Base-by-base conservation (phyloP, 2,888 invertebrate species). In the Oscheius sp. region DNA sequence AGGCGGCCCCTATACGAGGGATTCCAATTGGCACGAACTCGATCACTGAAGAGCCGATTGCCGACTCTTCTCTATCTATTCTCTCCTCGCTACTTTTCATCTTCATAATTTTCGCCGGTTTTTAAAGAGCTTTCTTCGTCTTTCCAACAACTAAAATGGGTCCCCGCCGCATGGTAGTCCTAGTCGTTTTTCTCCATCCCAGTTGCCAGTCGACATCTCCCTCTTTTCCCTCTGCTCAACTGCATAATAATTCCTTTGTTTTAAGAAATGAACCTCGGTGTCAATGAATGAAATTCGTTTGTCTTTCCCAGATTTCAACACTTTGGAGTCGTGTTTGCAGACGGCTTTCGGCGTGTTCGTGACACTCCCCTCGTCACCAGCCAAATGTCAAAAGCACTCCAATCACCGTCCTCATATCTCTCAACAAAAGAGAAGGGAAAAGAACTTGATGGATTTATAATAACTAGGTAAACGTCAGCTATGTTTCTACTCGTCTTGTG, bases 11-110 rank as follows among this genome's bases (percentile, higher is more conserved):
- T 6, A 45, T 69, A 17, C 56, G 38, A 68, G 63, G 45, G 67
- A 71, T 12, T 44, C 67, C 32, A 59, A 67, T 14, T 63, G 72
- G 62, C 12, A 70, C 68, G 49, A 75, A 75, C 68, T 72, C 75
- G 6, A 68, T 75, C 63, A 75, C 71, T 12, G 71, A 71, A 30
- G 51, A 66, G 38, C 69, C 74, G 26, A 66, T 70, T 8, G 62
- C 24, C 20, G 62, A 47, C 32, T 22, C 32, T 28, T 30, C 62
- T 38, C 17, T 33, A 20, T 20, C 44, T 8, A n/a, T 30, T 8
- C 32, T 62, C 12, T 36, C 47, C 5, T 47, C 62, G 2, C 38
- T 62, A 47, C 22, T 45, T 9, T 14, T 45, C 20, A 49, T 33
- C 44, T 59, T 44, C 17, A 24, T 59, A 9, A 26, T 44, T 30